Evolutionary conservation across 2,113 vertebrate genomes (phyloP).

Genomic region (Nyctibius bracteatus): DNA sequence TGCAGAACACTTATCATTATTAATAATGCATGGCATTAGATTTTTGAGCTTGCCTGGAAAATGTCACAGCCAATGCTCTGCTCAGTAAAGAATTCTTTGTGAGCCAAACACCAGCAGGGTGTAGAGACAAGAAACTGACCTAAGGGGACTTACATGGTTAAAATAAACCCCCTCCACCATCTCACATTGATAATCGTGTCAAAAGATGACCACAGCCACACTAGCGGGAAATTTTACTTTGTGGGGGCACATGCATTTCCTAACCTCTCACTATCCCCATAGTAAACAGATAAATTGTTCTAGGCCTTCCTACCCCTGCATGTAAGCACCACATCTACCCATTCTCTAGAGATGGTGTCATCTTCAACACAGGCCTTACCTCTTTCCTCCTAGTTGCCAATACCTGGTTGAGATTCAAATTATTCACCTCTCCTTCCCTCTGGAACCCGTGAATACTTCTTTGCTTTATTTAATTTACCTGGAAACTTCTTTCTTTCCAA

Average conservation of each 20-base stretch:
- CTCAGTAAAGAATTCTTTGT: background rate
- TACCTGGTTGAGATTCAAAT: background rate
- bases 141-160: rapidly evolving
- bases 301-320: background rate
- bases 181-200: background rate
- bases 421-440: background rate
- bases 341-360: background rate
- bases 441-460: background rate
- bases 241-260: background rate
- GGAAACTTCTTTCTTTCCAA: background rate
- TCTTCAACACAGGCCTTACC: background rate
- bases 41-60: background rate
- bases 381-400: background rate
- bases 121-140: background rate
- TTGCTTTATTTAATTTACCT: background rate
- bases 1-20: background rate
- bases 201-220: background rate
- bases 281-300: background rate
- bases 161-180: background rate
- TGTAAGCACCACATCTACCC: background rate
- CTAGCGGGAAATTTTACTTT: background rate
- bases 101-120: background rate
- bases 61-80: background rate
- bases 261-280: background rate
- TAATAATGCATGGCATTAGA: slow-evolving; percentile 1